Base-by-base conservation (phyloP, 2,113 vertebrate species). In the Aptenodytes forsteri region DNA sequence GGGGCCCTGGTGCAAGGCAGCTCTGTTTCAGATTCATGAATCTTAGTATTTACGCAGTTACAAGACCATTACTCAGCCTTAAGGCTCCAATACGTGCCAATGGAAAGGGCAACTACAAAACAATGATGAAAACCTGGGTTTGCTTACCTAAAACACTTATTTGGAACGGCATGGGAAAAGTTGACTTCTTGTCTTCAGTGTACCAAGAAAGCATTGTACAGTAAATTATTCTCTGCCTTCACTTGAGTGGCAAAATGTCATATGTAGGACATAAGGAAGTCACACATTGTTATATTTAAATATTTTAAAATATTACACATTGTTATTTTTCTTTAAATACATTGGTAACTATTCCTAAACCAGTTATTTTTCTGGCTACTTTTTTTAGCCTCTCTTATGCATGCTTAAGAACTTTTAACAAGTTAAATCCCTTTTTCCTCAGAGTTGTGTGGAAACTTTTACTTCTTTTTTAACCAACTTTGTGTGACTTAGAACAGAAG, bases 351-450 rank as follows among this genome's bases (percentile, higher is more conserved):
- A 29, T 7, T 44, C 18, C 11, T 77, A 77, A 75, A 38, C 2
- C 4, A 36, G 5, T 38, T n/a, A 6, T 26, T 72, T 76, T 56
- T 56, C 44, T 36, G 22, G 6, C 13, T 52, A 20, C 1, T 15
- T 29, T 69, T 69, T 67, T 55, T 16, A 29, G 2, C 1, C 0
- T 54, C 46, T 32, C 9, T 85, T 69, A 54, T 3, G 1, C 1
- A 13, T 25, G 4, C 3, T 40, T 30, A 50, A 42, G 16, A 54
- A 17, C 9, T 32, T 83, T 36, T 17, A 73, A 46, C 16, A 90
- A 26, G 46, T 5, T 42, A 66, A 65, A 47, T 44, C 6, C 5
- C 5, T 21, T 80, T 89, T 47, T 16, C 8, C 3, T 75, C 27
- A 44, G 34, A 49, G 11, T 40, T 78, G 10, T 34, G 9, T 32